A percentile compares a stretch with the other conserved stretches of the same genome.
These are phyloP conservation scores for Oncorhynchus nerka DNA, from an alignment of 2,113 vertebrate species.

Conservation along the genomic window DNA sequence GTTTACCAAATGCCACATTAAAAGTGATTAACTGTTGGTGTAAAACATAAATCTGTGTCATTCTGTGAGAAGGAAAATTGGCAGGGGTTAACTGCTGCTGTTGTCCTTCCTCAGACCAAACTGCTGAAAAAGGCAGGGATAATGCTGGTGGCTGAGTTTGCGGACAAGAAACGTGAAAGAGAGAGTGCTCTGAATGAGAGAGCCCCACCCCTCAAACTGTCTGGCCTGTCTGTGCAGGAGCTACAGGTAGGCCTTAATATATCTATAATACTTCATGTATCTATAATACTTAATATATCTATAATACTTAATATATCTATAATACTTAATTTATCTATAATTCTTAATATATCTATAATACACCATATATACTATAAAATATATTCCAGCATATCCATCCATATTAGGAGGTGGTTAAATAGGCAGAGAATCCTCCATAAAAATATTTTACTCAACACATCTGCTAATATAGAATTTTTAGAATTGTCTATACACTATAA, in stretches of 20 bases:
- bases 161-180: slow-evolving; percentile 58
- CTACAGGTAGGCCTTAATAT: slow-evolving; percentile 65
- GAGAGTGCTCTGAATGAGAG: slow-evolving; percentile 58
- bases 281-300: too few relatives aligned
- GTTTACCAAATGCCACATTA: neutral
- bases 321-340: too few relatives aligned
- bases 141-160: slow-evolving; percentile 66
- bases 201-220: slow-evolving; percentile 64
- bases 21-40: neutral
- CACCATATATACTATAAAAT: too few relatives aligned
- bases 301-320: too few relatives aligned
- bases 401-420: too few relatives aligned
- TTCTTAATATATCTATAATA: too few relatives aligned
- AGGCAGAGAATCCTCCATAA: too few relatives aligned
- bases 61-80: neutral
- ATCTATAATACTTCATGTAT: neutral
- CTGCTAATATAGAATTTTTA: too few relatives aligned
- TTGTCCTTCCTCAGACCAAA: slow-evolving; percentile 53
- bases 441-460: too few relatives aligned
- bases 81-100: neutral
- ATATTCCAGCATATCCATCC: too few relatives aligned
- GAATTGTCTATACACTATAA: too few relatives aligned
- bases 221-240: slow-evolving; percentile 68
- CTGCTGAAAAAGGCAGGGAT: slow-evolving; percentile 67
- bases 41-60: neutral